Base-by-base conservation (phyloP, 2,797 vertebrate genomes). In the Salmo trutta region DNA sequence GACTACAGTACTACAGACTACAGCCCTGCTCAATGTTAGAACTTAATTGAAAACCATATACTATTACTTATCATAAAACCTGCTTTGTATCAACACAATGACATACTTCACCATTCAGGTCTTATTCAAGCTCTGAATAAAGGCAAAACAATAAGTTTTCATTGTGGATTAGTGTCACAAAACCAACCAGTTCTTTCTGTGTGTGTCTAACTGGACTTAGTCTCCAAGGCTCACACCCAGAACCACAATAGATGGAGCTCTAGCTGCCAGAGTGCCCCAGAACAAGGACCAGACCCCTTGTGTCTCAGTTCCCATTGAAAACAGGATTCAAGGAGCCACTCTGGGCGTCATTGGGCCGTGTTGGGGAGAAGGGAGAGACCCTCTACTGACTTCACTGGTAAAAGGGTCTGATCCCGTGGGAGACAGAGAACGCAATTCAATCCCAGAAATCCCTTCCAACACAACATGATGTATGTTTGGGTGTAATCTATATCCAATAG, bases 391-490 rank as follows among this genome's bases (percentile, higher is more conserved):
- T 47, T 47, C 41, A 3, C 41, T 12, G 41, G 41, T 90, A 86
- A 91, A 90, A 83, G 78, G 80, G 76, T 31, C 75, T 75, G 68
- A 81, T 89, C 89, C 85, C 85, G 84, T 75, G 80, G 86, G 87
- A 84, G 75, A 80, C 87, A 73, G 54, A 59, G 64, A 77, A 74
- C 41, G 74, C 81, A 82, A 84, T 87, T 82, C 81, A 77, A 66
- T 88, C 90, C 88, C 84, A 86, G 89, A 90, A 47, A 88, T 90
- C 80, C 81, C 83, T 81, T 2, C 73, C 82, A 84, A 74, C 71
- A 80, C 77, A 86, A 71, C 82, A 76, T 85, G 83, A 93, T 89
- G 78, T 84, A 87, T 91, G 81, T 17, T 76, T 88, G 79, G 70
- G 67, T 85, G 79, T 88, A 90, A 90, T 86, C 75, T 87, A 87